Evolutionary conservation across 2,888 invertebrate species (phyloP).

Genomic region (Limenitis arthemis): DNA sequence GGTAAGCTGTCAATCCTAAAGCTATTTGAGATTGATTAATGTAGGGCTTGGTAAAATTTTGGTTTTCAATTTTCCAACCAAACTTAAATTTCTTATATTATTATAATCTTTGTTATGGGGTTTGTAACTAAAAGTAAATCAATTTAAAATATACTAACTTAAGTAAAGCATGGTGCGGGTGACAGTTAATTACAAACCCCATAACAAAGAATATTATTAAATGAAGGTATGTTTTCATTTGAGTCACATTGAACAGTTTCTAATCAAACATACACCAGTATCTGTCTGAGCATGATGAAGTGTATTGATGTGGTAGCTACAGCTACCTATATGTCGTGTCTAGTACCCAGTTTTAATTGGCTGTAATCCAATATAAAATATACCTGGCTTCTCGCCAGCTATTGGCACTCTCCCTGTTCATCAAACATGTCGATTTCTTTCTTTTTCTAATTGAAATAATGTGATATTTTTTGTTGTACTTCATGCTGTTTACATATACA

Average conservation of each 20-base stretch:
- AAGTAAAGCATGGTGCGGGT: too few relatives aligned
- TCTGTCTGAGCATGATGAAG: conserved; percentile 33
- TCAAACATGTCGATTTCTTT: conserved; percentile 65
- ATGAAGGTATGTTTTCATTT: too few relatives aligned
- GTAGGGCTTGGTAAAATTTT: too few relatives aligned
- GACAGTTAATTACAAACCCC: too few relatives aligned
- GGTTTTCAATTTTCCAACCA: too few relatives aligned
- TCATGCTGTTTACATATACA: neutral
- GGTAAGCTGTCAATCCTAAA: too few relatives aligned
- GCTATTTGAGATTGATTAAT: too few relatives aligned
- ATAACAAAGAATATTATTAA: too few relatives aligned
- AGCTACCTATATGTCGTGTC: conserved; percentile 42
- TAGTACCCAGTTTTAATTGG: conserved; percentile 66
- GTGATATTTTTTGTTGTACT: conserved; percentile 26
- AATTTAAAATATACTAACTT: too few relatives aligned
- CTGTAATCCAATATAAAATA: conserved; percentile 70
- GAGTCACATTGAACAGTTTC: conserved; percentile 32
- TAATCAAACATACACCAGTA: conserved; percentile 55
- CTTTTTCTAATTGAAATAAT: conserved; percentile 58
- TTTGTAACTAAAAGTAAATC: too few relatives aligned
- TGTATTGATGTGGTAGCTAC: conserved; percentile 47
- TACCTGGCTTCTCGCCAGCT: conserved; percentile 59
- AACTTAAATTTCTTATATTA: too few relatives aligned
- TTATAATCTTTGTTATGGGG: too few relatives aligned
- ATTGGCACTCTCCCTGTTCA: conserved; percentile 63